Evolutionary conservation across 1,140 invertebrate genomes (phyloP).

Genomic region (Euwallacea similis): DNA sequence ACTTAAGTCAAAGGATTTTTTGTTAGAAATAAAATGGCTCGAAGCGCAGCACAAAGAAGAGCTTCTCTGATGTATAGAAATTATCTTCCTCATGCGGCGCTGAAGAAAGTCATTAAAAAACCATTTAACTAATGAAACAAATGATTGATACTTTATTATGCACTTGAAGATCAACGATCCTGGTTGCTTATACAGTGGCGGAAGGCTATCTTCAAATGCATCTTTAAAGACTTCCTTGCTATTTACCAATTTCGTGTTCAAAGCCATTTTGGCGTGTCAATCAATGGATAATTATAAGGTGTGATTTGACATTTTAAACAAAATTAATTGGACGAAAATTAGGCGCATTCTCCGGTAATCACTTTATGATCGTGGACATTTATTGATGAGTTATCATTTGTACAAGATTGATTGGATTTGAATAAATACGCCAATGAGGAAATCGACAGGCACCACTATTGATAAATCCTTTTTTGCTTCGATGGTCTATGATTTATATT

Average conservation of each 20-base stretch:
- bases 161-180: constrained; percentile 32
- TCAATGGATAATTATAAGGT: constrained; percentile 21
- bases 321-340: constrained; percentile 16
- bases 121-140: constrained; percentile 52
- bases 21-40: constrained; percentile 29
- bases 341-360: neutral
- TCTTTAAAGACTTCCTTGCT: constrained; percentile 34
- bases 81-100: constrained; percentile 37
- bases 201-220: constrained; percentile 30
- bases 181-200: constrained; percentile 36
- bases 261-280: constrained; percentile 16
- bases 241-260: constrained; percentile 27
- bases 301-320: constrained; percentile 9
- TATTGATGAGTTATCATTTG: too few relatives aligned
- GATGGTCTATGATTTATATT: too few relatives aligned
- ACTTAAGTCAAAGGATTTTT: constrained; percentile 11
- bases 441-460: too few relatives aligned
- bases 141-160: constrained; percentile 51
- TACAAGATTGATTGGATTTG: too few relatives aligned
- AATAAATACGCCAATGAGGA: too few relatives aligned
- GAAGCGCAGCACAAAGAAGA: constrained; percentile 30
- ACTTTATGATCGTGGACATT: too few relatives aligned
- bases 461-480: too few relatives aligned
- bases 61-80: constrained; percentile 32
- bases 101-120: constrained; percentile 51